Evolutionary conservation across 2,888 invertebrate species (phyloP).

Genomic region (Drosophila gaucha): DNA sequence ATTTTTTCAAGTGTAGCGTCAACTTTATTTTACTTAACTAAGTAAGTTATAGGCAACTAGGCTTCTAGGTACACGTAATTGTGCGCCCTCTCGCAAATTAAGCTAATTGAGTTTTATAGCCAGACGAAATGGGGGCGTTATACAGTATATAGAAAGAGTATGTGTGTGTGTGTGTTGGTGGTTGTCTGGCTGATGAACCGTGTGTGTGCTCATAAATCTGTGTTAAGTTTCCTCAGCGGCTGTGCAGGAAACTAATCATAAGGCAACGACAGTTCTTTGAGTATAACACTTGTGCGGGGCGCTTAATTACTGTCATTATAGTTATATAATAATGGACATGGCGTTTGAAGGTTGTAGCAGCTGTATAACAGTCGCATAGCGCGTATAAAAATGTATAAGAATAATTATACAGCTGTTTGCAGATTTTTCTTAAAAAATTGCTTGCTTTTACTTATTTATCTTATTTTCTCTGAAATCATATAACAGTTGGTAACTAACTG

Average conservation of each 20-base stretch:
- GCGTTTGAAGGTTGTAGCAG: neutral
- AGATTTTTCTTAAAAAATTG: neutral
- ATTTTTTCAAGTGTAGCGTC: neutral
- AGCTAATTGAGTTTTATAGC: slow-evolving; percentile 65
- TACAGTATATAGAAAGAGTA: neutral
- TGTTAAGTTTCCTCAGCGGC: slow-evolving; percentile 33
- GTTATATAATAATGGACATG: slow-evolving; percentile 13
- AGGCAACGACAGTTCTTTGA: slow-evolving; percentile 5
- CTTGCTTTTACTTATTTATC: neutral
- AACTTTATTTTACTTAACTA: slow-evolving; percentile 25
- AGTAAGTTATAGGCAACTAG: slow-evolving; percentile 19
- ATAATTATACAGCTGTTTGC: neutral
- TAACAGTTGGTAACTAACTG: neutral
- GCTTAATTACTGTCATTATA: slow-evolving; percentile 8
- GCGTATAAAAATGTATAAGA: neutral
- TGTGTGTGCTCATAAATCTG: slow-evolving; percentile 40
- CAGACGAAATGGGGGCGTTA: slow-evolving; percentile 30
- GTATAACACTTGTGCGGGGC: slow-evolving; percentile 15
- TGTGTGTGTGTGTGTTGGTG: slow-evolving; percentile 1
- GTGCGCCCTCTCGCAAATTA: slow-evolving; percentile 51
- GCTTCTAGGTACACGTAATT: slow-evolving; percentile 20
- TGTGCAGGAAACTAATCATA: slow-evolving; percentile 19
- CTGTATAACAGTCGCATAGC: neutral
- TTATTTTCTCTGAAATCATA: neutral
- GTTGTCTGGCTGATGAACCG: slow-evolving; percentile 33